Evolutionary conservation across 2,113 vertebrate species (phyloP).

Genomic region (Plectropomus leopardus): DNA sequence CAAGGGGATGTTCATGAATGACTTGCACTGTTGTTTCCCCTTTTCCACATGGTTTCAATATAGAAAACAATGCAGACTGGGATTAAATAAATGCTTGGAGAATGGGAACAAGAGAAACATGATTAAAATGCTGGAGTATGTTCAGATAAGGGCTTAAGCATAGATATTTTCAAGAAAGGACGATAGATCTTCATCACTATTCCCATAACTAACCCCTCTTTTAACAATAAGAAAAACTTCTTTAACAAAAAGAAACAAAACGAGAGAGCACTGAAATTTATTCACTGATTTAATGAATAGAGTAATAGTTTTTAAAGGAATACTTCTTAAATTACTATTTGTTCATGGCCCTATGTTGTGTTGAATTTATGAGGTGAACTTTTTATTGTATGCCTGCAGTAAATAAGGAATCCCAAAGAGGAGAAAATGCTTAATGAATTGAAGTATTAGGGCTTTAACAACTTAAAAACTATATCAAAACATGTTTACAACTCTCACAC

Average conservation of each 20-base stretch:
- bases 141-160: neutral
- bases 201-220: neutral
- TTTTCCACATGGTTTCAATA: constrained; percentile 44
- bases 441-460: too few species aligned
- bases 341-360: too few species aligned
- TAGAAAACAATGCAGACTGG: constrained; percentile 13
- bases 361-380: too few species aligned
- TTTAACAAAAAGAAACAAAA: too few species aligned
- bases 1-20: constrained; percentile 15
- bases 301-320: neutral
- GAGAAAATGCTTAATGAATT: too few species aligned
- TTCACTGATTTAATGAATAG: neutral
- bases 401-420: too few species aligned
- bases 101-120: neutral
- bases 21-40: constrained; percentile 22
- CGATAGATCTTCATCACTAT: neutral
- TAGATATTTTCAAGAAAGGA: neutral
- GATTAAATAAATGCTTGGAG: constrained; percentile 1
- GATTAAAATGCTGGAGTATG: constrained; percentile 7
- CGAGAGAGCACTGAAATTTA: neutral
- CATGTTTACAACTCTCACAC: too few species aligned
- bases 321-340: too few species aligned
- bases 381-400: too few species aligned
- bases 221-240: too few species aligned
- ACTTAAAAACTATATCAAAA: too few species aligned